phyloP scores from a whole-genome alignment of 2,113 vertebrate species.

The Micromys minutus region DNA sequence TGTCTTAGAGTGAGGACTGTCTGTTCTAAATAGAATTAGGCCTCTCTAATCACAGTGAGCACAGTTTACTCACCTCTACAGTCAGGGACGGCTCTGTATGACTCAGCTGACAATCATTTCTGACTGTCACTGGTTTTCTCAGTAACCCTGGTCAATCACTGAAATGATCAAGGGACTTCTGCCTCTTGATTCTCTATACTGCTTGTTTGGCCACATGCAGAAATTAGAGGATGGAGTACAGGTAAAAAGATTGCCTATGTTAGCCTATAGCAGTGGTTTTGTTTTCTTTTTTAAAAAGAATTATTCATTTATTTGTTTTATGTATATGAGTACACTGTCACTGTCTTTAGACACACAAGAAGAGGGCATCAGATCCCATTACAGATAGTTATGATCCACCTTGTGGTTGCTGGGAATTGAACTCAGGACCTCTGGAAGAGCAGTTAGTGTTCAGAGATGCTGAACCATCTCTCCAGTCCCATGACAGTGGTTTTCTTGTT shows the following conservation, averaged over 20 bases:
- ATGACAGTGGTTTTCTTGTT: neutral
- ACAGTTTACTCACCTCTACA: neutral
- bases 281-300: too few species aligned
- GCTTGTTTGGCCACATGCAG: neutral
- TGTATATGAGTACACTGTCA: too few species aligned
- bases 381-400: too few species aligned
- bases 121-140: neutral
- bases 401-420: too few species aligned
- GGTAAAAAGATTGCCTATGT: neutral
- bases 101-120: neutral
- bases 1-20: neutral
- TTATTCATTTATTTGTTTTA: too few species aligned
- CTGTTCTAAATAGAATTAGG: neutral
- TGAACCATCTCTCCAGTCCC: too few species aligned
- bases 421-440: too few species aligned
- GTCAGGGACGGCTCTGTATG: neutral
- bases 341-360: too few species aligned
- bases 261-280: too few species aligned
- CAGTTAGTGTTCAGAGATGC: too few species aligned
- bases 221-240: neutral
- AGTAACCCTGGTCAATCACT: neutral
- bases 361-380: too few species aligned
- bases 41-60: neutral
- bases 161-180: neutral
- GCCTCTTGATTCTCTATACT: neutral